phyloP scores from a whole-genome alignment of 2,888 invertebrate genomes.

The Hyposoter dolosus region DNA sequence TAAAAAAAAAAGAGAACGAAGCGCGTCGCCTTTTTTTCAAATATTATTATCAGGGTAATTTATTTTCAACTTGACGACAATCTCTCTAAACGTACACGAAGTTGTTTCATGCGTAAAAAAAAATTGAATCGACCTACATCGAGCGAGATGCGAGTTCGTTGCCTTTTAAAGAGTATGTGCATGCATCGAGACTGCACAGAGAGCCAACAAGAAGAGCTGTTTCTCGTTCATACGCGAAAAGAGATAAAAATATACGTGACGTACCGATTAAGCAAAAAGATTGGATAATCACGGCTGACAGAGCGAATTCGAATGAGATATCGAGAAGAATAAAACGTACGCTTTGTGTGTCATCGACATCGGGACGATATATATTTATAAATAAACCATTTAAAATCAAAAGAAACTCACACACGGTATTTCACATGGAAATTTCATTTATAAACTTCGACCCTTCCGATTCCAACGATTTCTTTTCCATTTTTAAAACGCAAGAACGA shows the following conservation, averaged over 20 bases:
- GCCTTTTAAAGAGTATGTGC: constrained; percentile 44
- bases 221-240: constrained; percentile 3
- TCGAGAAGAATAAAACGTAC: constrained; percentile 26
- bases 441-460: neutral
- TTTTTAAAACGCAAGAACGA: neutral
- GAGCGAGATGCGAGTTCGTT: constrained; percentile 57
- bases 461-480: neutral
- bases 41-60: neutral
- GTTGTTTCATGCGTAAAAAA: constrained; percentile 40
- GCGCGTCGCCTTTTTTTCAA: neutral
- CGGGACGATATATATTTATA: neutral
- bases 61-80: constrained; percentile 36
- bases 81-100: constrained; percentile 13
- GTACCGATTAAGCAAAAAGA: constrained; percentile 40
- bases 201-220: neutral
- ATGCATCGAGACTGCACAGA: neutral
- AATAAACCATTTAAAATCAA: neutral
- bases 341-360: constrained; percentile 1
- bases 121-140: constrained; percentile 61
- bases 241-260: constrained; percentile 59
- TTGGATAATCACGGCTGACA: constrained; percentile 65
- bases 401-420: neutral
- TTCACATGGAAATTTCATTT: neutral
- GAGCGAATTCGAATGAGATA: constrained; percentile 61
- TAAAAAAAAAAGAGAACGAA: neutral